Evolutionary conservation across 2,113 vertebrate species (phyloP).

Genomic region (Lepidothrix coronata): DNA sequence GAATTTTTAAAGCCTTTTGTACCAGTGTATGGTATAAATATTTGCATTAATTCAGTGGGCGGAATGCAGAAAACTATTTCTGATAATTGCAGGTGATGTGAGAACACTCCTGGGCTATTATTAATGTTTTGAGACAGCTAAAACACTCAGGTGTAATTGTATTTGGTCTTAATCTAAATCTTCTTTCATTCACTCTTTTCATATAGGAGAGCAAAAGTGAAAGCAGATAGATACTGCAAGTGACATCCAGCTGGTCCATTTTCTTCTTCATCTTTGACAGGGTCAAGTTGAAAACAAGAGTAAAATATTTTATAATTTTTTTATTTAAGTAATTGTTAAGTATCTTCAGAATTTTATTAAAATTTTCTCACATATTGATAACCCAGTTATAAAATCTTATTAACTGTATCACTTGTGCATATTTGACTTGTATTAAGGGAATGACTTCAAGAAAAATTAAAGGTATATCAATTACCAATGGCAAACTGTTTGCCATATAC

Average conservation of each 20-base stretch:
- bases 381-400: neutral
- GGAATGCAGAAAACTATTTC: neutral
- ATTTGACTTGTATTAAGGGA: neutral
- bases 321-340: slow-evolving; percentile 52
- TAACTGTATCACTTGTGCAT: neutral
- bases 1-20: neutral
- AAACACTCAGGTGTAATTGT: neutral
- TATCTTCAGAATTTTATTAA: neutral
- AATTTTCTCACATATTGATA: neutral
- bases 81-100: neutral
- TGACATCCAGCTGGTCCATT: slow-evolving; percentile 58
- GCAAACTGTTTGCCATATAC: neutral
- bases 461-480: neutral
- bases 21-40: neutral
- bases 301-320: slow-evolving; percentile 9
- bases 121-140: neutral
- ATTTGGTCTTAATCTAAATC: neutral
- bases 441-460: neutral
- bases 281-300: neutral
- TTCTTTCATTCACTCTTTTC: slow-evolving; percentile 30
- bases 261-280: neutral
- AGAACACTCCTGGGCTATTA: neutral
- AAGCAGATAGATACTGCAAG: slow-evolving; percentile 97
- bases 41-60: neutral
- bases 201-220: slow-evolving; percentile 93